Conservation (phyloP, 2,888 invertebrate genomes). For the Notocelia uddmanniana region DNA sequence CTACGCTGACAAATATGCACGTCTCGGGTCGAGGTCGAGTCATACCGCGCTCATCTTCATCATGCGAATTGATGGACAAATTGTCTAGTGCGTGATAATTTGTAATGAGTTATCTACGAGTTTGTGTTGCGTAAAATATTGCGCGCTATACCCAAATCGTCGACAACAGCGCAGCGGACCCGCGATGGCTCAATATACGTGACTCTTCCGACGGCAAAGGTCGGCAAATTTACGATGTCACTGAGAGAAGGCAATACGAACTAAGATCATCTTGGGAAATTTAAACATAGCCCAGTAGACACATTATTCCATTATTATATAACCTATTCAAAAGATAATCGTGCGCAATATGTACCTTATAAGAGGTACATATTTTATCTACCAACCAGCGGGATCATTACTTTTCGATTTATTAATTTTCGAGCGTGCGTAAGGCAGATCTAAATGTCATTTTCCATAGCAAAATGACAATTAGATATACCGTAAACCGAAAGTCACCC, state of each 20-base stretch:
- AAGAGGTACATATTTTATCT: background rate
- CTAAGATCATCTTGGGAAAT: background rate
- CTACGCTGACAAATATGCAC: conserved; percentile 15
- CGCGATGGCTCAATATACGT: conserved; percentile 23
- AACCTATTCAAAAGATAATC: background rate
- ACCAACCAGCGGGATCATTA: background rate
- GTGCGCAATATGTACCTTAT: background rate
- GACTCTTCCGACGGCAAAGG: conserved; percentile 11
- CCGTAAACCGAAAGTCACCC: no score
- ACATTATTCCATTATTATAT: no score
- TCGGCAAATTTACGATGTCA: conserved; percentile 3
- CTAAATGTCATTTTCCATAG: no score
- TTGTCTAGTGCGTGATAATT: conserved; percentile 53
- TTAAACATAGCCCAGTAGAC: background rate
- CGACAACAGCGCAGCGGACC: conserved; percentile 4
- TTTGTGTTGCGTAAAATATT: conserved; percentile 30
- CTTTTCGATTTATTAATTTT: no score
- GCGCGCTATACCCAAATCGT: conserved; percentile 17
- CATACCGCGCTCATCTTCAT: conserved; percentile 48
- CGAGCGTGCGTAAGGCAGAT: no score
- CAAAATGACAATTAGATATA: no score
- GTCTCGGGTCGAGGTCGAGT: conserved; percentile 59
- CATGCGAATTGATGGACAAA: conserved; percentile 59
- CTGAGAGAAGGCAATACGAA: background rate
- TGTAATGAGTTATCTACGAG: conserved; percentile 46